These are phyloP conservation scores for Cyrtodaria siliqua DNA, from an alignment of 2,888 invertebrate species.

Conservation along the genomic window DNA sequence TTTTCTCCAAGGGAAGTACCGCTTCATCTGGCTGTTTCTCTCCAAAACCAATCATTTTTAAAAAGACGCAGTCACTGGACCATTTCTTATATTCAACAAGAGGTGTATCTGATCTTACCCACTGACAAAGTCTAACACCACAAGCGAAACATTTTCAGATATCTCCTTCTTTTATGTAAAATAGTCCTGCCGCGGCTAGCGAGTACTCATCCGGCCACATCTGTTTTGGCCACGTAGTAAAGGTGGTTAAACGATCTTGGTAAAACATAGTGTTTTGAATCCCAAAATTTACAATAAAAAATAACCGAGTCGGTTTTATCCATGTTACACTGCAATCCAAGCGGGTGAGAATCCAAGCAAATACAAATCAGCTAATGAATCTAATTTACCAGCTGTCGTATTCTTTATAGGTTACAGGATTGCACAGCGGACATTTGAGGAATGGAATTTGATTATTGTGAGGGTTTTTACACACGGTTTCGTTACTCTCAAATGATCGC, in stretches of 20 bases:
- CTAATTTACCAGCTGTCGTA: conserved; percentile 14
- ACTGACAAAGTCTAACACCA: conserved; percentile 5
- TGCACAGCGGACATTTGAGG: conserved; percentile 22
- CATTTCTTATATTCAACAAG: conserved; percentile 13
- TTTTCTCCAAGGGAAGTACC: no score
- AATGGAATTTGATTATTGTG: conserved; percentile 32
- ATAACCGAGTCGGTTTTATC: conserved; percentile 31
- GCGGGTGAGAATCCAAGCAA: no score
- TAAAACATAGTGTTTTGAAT: conserved; percentile 19
- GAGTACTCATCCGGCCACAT: conserved; percentile 7
- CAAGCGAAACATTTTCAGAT: conserved; percentile 21
- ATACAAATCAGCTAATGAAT: no score
- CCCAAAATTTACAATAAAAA: conserved; percentile 28
- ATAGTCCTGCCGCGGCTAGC: conserved; percentile 9
- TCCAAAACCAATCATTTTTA: conserved; percentile 18
- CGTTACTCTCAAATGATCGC: no score
- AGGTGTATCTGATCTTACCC: conserved; percentile 8
- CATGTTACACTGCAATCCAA: no score
- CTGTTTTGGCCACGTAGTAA: conserved; percentile 14
- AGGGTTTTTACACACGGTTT: conserved; percentile 14
- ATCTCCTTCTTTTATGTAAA: conserved; percentile 8
- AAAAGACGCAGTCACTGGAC: conserved; percentile 18
- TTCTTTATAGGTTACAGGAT: conserved; percentile 16
- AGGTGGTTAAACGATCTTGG: conserved; percentile 4
- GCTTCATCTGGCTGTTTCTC: background rate